A percentile compares a stretch with the other conserved stretches of the same genome.
Conservation (phyloP, 1,140 invertebrate genomes). For the Caenorhabditis remanei region DNA sequence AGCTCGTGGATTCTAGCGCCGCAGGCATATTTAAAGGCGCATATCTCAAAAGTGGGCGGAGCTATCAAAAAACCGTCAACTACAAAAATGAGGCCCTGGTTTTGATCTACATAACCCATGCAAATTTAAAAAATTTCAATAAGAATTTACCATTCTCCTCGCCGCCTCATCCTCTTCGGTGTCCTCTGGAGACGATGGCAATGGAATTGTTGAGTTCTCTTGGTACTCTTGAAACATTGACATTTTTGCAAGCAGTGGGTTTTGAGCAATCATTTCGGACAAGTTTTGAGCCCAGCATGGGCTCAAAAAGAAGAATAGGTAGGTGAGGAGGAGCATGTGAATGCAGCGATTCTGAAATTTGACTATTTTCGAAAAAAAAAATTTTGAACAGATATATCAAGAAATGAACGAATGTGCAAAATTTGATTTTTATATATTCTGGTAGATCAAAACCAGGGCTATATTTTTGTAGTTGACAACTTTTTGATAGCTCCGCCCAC, state of each 20-base stretch:
- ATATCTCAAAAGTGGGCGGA: too few species aligned
- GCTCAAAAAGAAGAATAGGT: slow-evolving; percentile 42
- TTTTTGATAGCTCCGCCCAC: too few species aligned
- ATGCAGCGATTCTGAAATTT: not conserved
- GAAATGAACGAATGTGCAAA: not conserved
- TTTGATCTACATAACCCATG: too few species aligned
- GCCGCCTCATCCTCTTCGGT: not conserved
- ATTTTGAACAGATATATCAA: not conserved
- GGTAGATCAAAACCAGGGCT: too few species aligned
- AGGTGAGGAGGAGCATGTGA: not conserved
- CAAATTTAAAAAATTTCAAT: too few species aligned
- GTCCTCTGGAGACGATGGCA: slow-evolving; percentile 4
- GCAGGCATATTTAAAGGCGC: too few species aligned
- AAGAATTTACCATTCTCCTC: not conserved
- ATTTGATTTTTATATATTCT: too few species aligned
- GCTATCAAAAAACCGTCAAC: too few species aligned
- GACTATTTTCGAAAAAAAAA: not conserved
- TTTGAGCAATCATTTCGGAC: slow-evolving; percentile 33
- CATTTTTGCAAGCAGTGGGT: slow-evolving; percentile 4
- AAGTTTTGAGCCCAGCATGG: slow-evolving; percentile 34
- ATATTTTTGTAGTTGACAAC: too few species aligned
- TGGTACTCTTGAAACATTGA: slow-evolving; percentile 43
- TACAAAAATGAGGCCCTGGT: too few species aligned
- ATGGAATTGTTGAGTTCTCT: slow-evolving; percentile 23
- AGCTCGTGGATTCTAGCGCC: too few species aligned